Base-by-base conservation (phyloP, 2,888 invertebrate genomes). In the Plagodis pulveraria region DNA sequence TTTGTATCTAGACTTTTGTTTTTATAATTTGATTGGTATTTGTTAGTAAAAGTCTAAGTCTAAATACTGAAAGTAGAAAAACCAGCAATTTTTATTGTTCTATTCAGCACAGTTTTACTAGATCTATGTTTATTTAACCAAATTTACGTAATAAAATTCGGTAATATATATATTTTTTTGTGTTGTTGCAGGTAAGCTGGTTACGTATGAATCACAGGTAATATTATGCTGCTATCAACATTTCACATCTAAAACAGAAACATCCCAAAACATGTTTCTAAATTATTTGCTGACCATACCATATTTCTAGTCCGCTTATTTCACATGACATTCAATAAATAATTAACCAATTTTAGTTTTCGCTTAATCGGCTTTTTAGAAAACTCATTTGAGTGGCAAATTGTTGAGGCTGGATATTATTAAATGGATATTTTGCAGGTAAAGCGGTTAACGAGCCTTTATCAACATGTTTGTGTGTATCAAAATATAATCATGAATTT, bases 331-430 rank as follows among this genome's bases (percentile, higher is more conserved):
- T 80, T 79, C 80, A 76, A 83, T 86, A 86, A 89, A 89, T 90
- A 89, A 89, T 89, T 89, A 87, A 84, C 84, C 78, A 82, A 88
- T 84, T 89, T 86, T 87, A 90, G 89, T 90, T 91, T 88, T 78
- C 81, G 91, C 92, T 87, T 89, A 89, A 89, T 91, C 87, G 83
- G 90, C 91, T 87, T 89, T 91, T 91, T 91, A 91, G 92, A 86
- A 86, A 89, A 89, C 86, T 89, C 88, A 91, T 90, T 90, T 90
- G 84, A 86, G 85, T 86, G 83, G 86, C 81, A 89, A 91, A 90
- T 89, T 90, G 82, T 87, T 81, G 80, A 80, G 74, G 76, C 69
- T 78, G 68, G 71, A 69, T 40, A 40, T 9, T 40, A 40, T 40
- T 71, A 74, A 80, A 83, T 83, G 77, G 79, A 81, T 81, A 82